Conservation (phyloP, 2,113 vertebrate species). For the Triplophysa siluroides region DNA sequence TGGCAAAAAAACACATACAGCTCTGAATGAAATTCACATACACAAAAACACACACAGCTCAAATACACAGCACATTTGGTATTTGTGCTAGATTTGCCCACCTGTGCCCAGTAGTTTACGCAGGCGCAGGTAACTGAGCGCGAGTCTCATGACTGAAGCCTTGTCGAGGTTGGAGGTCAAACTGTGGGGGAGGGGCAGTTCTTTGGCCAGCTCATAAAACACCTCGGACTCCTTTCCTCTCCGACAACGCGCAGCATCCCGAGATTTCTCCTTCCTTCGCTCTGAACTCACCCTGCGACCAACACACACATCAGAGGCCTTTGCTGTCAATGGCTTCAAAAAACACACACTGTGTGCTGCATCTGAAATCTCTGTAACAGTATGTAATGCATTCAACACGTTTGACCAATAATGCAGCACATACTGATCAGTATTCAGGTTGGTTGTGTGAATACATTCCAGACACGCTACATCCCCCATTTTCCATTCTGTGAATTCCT, state of each 20-base stretch:
- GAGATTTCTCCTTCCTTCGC: conserved; percentile 92
- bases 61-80: neutral
- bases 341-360: neutral
- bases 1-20: neutral
- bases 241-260: conserved; percentile 91
- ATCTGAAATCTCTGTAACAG: neutral
- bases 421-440: too few species aligned
- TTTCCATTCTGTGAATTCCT: too few species aligned
- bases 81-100: conserved; percentile 61
- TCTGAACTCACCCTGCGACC: conserved; percentile 83
- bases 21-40: neutral
- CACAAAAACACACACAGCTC: neutral
- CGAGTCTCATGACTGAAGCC: conserved; percentile 95
- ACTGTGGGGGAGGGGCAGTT: conserved; percentile 92
- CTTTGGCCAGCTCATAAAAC: conserved; percentile 91
- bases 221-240: conserved; percentile 96
- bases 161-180: conserved; percentile 94
- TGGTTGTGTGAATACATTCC: too few species aligned
- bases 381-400: too few species aligned
- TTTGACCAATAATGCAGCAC: too few species aligned
- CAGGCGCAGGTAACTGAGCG: conserved; percentile 95
- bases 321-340: neutral
- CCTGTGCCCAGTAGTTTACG: conserved; percentile 86
- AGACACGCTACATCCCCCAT: too few species aligned
- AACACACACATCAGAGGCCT: conserved; percentile 3